Percentiles rank a stretch among this genome's conserved stretches.
These are phyloP conservation scores for Pogonophryne albipinna DNA, from an alignment of 2,797 vertebrate species.

Conservation along the genomic window DNA sequence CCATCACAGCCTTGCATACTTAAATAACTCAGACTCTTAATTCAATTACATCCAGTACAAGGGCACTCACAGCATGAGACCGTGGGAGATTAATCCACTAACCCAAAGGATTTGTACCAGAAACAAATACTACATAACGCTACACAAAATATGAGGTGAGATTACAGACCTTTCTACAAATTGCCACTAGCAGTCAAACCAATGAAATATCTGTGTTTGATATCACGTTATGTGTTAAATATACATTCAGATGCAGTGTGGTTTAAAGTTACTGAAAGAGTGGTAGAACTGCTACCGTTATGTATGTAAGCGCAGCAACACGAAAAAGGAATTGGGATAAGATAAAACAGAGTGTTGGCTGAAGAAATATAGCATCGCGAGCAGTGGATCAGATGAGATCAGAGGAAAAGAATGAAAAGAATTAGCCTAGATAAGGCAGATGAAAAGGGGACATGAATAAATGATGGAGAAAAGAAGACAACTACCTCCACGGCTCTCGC, in stretches of 20 bases:
- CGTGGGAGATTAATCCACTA: constrained; percentile 29
- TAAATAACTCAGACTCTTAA: constrained; percentile 71
- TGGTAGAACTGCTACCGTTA: background rate
- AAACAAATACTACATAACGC: constrained; percentile 24
- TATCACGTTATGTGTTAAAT: constrained; percentile 1
- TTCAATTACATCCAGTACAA: constrained; percentile 77
- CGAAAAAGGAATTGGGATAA: constrained; percentile 15
- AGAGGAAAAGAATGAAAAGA: constrained; percentile 53
- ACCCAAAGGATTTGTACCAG: constrained; percentile 32
- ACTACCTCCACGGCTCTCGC: constrained; percentile 99
- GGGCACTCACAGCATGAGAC: constrained; percentile 47
- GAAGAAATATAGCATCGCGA: constrained; percentile 35
- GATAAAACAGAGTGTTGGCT: constrained; percentile 6
- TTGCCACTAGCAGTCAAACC: constrained; percentile 3
- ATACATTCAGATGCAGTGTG: constrained; percentile 1
- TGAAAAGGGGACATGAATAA: constrained; percentile 65
- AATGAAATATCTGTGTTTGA: constrained; percentile 26
- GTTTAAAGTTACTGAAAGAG: background rate
- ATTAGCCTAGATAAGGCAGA: constrained; percentile 46
- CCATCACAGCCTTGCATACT: constrained; percentile 61
- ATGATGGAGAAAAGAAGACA: constrained; percentile 88
- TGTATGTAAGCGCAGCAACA: constrained; percentile 2
- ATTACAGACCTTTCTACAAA: constrained; percentile 15
- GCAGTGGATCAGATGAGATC: constrained; percentile 54
- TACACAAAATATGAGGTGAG: constrained; percentile 6